These are phyloP conservation scores for Hemibagrus guttatus DNA, from an alignment of 2,797 vertebrate species.

Conservation along the genomic window DNA sequence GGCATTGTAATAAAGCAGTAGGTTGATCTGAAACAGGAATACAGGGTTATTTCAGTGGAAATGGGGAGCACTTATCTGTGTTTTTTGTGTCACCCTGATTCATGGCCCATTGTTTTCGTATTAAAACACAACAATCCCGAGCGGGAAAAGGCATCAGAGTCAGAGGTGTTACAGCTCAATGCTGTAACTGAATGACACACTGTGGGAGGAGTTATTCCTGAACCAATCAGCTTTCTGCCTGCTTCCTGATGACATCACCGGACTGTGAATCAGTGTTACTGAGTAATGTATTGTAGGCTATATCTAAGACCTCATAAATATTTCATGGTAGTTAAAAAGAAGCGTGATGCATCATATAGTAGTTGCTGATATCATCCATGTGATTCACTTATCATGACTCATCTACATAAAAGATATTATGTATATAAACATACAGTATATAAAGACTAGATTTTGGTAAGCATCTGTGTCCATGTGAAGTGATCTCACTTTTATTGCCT, in stretches of 20 bases:
- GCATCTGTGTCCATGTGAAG: neutral
- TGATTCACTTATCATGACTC: neutral
- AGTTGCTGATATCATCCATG: neutral
- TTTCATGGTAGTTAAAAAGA: constrained; percentile 21
- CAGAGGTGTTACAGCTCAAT: constrained; percentile 39
- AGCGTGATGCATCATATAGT: neutral
- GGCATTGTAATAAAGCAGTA: neutral
- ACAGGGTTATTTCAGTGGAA: constrained; percentile 6
- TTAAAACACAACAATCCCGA: neutral
- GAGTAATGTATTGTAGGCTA: constrained; percentile 3
- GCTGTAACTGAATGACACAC: constrained; percentile 54
- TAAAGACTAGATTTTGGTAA: neutral
- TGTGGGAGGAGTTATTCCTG: neutral
- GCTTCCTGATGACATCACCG: constrained; percentile 56
- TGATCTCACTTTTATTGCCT: neutral
- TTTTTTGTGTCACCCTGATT: neutral
- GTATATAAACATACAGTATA: neutral
- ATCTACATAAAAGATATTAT: neutral
- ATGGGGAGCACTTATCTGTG: neutral
- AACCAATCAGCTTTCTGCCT: constrained; percentile 42
- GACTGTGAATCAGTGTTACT: constrained; percentile 13
- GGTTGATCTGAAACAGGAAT: neutral
- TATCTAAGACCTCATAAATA: constrained; percentile 39
- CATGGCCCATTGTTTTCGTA: neutral
- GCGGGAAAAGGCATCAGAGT: constrained; percentile 32